Evolutionary conservation across 92 coral and sea anemone species (phyloP).

Genomic region (Parazoanthus atlanticus): DNA sequence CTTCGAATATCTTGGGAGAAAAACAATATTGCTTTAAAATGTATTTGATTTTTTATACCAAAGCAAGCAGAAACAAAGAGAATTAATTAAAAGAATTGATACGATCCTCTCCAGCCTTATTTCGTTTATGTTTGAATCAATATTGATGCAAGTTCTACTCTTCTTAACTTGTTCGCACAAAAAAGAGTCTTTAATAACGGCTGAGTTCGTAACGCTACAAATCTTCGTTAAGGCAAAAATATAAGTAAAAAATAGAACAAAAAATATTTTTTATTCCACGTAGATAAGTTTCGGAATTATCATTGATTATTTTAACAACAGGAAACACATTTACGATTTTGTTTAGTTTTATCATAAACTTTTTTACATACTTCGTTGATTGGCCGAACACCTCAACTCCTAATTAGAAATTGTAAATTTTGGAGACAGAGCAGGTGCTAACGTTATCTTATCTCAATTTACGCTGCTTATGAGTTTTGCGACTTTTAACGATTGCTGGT

Average conservation of each 20-base stretch:
- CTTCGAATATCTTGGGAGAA: neutral
- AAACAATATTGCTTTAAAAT: neutral
- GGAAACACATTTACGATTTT: conserved; percentile 11
- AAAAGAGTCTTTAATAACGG: neutral
- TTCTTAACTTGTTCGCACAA: neutral
- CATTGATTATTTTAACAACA: conserved; percentile 10
- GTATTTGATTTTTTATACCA: neutral
- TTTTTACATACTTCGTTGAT: conserved; percentile 1
- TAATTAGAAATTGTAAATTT: conserved; percentile 5
- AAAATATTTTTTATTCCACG: neutral
- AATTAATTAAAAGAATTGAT: neutral
- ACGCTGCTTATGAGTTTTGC: neutral
- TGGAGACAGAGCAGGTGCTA: conserved; percentile 13
- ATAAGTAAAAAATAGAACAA: neutral
- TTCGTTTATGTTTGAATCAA: neutral
- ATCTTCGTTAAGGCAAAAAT: neutral
- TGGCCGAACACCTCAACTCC: conserved; percentile 12
- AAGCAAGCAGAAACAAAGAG: neutral
- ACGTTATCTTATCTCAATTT: neutral
- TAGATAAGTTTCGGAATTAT: neutral
- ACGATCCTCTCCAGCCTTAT: neutral
- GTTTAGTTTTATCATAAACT: neutral
- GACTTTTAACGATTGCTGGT: neutral
- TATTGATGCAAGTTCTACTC: neutral
- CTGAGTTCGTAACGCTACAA: too few relatives aligned